These are phyloP conservation scores for Eupithecia vulgata DNA, from an alignment of 2,888 invertebrate genomes.

Conservation along the genomic window DNA sequence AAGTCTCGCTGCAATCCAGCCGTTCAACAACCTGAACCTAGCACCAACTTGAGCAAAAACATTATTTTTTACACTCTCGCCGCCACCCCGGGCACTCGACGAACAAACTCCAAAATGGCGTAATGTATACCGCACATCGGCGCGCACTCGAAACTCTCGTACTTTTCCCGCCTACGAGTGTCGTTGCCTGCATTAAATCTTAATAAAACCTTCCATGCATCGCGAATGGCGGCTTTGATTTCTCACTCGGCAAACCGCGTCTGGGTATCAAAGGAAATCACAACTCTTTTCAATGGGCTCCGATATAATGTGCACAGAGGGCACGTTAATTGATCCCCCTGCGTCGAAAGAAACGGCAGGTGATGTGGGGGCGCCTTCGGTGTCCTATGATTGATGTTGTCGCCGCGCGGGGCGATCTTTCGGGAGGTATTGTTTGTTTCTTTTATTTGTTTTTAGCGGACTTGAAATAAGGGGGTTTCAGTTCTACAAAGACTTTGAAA, in stretches of 20 bases:
- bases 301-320: constrained; percentile 80
- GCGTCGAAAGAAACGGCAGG: constrained; percentile 39
- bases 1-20: neutral
- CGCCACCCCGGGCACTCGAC: constrained; percentile 62
- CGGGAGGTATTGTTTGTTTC: constrained; percentile 15
- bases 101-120: constrained; percentile 78
- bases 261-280: constrained; percentile 83
- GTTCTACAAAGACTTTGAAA: neutral
- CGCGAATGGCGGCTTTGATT: constrained; percentile 79
- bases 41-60: constrained; percentile 44
- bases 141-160: constrained; percentile 74
- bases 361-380: constrained; percentile 29
- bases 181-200: constrained; percentile 83
- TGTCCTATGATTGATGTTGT: constrained; percentile 31
- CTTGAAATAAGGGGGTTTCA: neutral
- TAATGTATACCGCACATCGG: constrained; percentile 79
- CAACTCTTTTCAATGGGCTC: constrained; percentile 83
- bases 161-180: constrained; percentile 83
- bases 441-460: constrained; percentile 8
- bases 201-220: constrained; percentile 83
- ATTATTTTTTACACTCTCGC: constrained; percentile 45
- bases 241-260: constrained; percentile 83
- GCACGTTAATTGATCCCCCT: constrained; percentile 79
- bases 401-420: constrained; percentile 3
- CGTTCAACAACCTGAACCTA: constrained; percentile 35